Conservation (phyloP, 2,113 vertebrate species). For the Aptenodytes patagonicus region DNA sequence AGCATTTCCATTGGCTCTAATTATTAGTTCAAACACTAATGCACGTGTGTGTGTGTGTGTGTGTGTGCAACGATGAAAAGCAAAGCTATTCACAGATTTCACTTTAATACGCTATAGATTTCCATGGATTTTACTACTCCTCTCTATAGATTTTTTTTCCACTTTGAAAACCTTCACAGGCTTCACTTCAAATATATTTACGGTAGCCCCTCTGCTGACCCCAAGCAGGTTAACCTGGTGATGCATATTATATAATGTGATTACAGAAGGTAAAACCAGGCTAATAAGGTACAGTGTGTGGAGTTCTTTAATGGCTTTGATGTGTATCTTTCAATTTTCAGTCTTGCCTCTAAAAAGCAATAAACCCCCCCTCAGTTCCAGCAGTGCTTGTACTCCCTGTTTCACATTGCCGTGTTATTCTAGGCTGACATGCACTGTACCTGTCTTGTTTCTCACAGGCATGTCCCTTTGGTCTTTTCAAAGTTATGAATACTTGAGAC, state of each 20-base stretch:
- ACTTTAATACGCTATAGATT: conserved; percentile 39
- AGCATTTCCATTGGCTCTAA: conserved; percentile 56
- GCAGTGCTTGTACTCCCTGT: conserved; percentile 14
- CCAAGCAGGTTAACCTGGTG: conserved; percentile 50
- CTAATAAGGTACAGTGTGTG: conserved; percentile 48
- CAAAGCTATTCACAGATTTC: conserved; percentile 55
- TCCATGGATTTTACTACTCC: conserved; percentile 51
- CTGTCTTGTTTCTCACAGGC: conserved; percentile 56
- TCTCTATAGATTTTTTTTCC: conserved; percentile 5
- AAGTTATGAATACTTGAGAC: conserved; percentile 58
- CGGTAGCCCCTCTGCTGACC: conserved; percentile 43
- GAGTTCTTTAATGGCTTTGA: conserved; percentile 67
- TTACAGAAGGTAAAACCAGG: conserved; percentile 63
- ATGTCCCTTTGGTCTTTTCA: conserved; percentile 44
- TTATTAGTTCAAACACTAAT: conserved; percentile 49
- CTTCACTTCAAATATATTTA: conserved; percentile 60
- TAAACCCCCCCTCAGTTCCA: not conserved
- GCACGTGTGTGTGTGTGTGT: not conserved
- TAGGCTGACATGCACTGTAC: conserved; percentile 13
- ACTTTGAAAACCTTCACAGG: conserved; percentile 58
- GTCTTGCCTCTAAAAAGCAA: conserved; percentile 31
- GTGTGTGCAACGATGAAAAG: conserved; percentile 11
- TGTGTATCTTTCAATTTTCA: conserved; percentile 71
- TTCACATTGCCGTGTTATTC: conserved; percentile 31
- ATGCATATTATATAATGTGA: conserved; percentile 64